Conservation (phyloP, 1,140 invertebrate species). For the Zaprionus africanus region DNA sequence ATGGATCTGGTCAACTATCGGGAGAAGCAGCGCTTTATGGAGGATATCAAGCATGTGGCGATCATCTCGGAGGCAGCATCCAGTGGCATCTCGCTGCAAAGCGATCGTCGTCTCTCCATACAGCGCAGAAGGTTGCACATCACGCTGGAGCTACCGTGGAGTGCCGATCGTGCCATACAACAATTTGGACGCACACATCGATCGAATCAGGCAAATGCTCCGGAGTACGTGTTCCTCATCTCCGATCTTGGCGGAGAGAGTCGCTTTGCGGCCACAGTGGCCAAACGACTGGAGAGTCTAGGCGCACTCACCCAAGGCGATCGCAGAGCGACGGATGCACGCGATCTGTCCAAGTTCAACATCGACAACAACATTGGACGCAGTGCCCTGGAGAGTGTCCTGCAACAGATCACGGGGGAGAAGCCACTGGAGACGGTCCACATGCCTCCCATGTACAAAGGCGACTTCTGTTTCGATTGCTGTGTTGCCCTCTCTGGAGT, state of each 20-base stretch:
- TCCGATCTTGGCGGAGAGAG: slow-evolving; percentile 98
- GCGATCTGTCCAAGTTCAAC: slow-evolving; percentile 98
- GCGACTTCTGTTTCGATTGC: slow-evolving; percentile 97
- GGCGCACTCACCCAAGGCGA: slow-evolving; percentile 99
- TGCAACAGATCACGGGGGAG: slow-evolving; percentile 92
- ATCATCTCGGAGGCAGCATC: slow-evolving; percentile 99
- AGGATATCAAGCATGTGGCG: slow-evolving; percentile 98
- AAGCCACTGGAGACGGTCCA: slow-evolving; percentile 85
- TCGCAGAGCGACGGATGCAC: slow-evolving; percentile 96
- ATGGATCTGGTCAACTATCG: slow-evolving; percentile 97
- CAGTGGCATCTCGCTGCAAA: slow-evolving; percentile 98
- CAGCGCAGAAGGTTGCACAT: slow-evolving; percentile 97
- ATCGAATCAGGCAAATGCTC: slow-evolving; percentile 95
- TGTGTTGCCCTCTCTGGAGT: slow-evolving; percentile 95
- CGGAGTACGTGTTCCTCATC: slow-evolving; percentile 99
- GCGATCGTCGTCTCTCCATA: slow-evolving; percentile 95
- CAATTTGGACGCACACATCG: slow-evolving; percentile 95
- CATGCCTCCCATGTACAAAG: slow-evolving; percentile 87
- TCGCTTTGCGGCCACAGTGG: slow-evolving; percentile 96
- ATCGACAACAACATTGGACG: slow-evolving; percentile 99
- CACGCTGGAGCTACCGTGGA: slow-evolving; percentile 99
- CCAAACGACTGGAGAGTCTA: slow-evolving; percentile 96
- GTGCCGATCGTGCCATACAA: slow-evolving; percentile 99
- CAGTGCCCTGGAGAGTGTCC: slow-evolving; percentile 95
- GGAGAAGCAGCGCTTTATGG: slow-evolving; percentile 96